Conservation (phyloP, 2,797 vertebrate genomes). For the Anguilla megastoma region DNA sequence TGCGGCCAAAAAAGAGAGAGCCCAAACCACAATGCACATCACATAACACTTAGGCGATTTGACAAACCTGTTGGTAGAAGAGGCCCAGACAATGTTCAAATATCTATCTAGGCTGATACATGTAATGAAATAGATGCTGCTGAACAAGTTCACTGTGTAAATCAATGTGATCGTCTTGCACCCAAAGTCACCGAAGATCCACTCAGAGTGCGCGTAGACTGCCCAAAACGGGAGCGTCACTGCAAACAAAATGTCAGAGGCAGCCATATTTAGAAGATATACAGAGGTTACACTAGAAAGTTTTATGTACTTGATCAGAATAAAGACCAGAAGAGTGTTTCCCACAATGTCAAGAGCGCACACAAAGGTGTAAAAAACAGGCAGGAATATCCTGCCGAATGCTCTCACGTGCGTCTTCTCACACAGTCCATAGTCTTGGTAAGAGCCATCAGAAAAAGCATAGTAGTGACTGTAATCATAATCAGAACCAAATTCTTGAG, state of each 20-base stretch:
- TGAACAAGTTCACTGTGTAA: conserved; percentile 71
- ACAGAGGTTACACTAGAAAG: conserved; percentile 53
- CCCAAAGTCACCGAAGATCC: conserved; percentile 62
- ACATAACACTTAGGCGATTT: conserved; percentile 39
- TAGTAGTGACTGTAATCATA: conserved; percentile 47
- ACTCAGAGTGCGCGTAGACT: conserved; percentile 54
- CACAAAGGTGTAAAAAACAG: conserved; percentile 59
- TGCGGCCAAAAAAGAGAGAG: conserved; percentile 59
- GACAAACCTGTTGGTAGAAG: conserved; percentile 33
- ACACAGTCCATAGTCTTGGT: conserved; percentile 56
- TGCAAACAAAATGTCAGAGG: conserved; percentile 71
- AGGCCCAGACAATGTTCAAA: conserved; percentile 55
- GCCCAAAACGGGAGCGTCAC: conserved; percentile 73
- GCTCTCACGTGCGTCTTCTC: conserved; percentile 62
- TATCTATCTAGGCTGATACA: conserved; percentile 72
- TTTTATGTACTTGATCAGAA: conserved; percentile 54
- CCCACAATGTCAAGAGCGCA: conserved; percentile 59
- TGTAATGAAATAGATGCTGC: conserved; percentile 71
- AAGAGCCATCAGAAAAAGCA: neutral
- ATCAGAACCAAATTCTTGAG: neutral
- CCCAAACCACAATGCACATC: conserved; percentile 56
- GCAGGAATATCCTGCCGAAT: conserved; percentile 66
- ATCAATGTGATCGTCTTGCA: conserved; percentile 64
- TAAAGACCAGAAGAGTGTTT: conserved; percentile 60
- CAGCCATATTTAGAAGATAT: conserved; percentile 66